Conservation (phyloP, 2,888 invertebrate genomes). For the Scaptomyza cyrtandrae region DNA sequence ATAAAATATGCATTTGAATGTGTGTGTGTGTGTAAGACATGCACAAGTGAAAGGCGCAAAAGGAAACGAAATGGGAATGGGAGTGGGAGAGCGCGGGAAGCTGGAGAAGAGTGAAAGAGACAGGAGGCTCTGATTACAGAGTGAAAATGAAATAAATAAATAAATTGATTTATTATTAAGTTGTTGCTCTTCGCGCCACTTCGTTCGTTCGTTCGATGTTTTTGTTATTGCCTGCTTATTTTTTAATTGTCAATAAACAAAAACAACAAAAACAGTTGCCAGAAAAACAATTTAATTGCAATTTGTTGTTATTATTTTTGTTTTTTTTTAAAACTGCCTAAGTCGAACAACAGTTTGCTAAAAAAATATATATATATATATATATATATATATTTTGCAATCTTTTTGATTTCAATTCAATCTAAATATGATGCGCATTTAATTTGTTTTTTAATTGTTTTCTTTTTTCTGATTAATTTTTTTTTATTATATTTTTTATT, state of each 20-base stretch:
- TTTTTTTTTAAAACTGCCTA: constrained; percentile 4
- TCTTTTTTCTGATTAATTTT: constrained; percentile 4
- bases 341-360: constrained; percentile 7
- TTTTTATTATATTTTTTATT: constrained; percentile 12
- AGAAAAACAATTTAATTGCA: constrained; percentile 31
- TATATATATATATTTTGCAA: background rate
- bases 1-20: constrained; percentile 63
- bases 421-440: constrained; percentile 2
- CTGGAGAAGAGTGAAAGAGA: constrained; percentile 17
- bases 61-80: constrained; percentile 56
- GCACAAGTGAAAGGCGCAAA: constrained; percentile 71
- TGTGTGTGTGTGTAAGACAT: constrained; percentile 38
- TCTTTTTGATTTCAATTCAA: background rate
- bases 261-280: constrained; percentile 28
- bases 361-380: background rate
- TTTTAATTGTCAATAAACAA: constrained; percentile 55
- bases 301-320: constrained; percentile 11
- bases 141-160: constrained; percentile 68
- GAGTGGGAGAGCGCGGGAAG: constrained; percentile 20
- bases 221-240: constrained; percentile 15
- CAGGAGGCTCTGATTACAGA: constrained; percentile 49
- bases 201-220: background rate
- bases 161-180: constrained; percentile 66
- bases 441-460: background rate
- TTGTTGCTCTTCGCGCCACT: constrained; percentile 19